Evolutionary conservation across 2,113 vertebrate species (phyloP), one percentile per base, ranked within the genome.

Genomic region (Seriola rivoliana): DNA sequence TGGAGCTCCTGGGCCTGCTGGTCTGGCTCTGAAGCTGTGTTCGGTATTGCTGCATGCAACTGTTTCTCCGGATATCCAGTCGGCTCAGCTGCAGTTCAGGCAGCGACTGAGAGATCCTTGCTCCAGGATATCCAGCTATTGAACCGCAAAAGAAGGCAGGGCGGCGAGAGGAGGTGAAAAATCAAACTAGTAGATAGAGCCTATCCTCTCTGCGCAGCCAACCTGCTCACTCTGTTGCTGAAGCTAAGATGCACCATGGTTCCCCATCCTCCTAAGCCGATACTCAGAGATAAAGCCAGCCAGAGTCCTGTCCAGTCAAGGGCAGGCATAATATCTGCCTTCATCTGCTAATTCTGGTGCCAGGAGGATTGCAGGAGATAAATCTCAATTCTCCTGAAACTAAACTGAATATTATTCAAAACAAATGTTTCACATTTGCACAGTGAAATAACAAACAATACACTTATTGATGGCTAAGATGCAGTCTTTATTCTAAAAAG

Each of bases 81-180:
- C 94, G 94, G 86, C 88, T 96, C 95, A 97, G 92, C 91, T 94
- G 93, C 85, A 92, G 94, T 94, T 95, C 94, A 91, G 95, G 95
- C 94, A 96, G 95, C 90, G 93, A 95, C 93, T 96, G 95, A 96
- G 95, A 97, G 94, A 97, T 96, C 93, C 96, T 94, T 95, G 96
- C 93, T 97, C 95, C 95, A 96, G 95, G 95, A 96, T 93, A 95
- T 97, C 97, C 95, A 97, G 95, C 96, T 97, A 97, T 95, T 95
- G 95, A 97, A 96, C 96, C 96, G 96, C 95, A 93, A 91, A 88
- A 94, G 88, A 87, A 93, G 90, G 93, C 93, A 92, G 91, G 87
- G 92, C 80, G 78, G 94, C 19, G 67, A 96, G 94, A 95, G 95
- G 94, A 96, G 96, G 94, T 95, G 95, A 96, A 97, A 97, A 98